A percentile compares a stretch with the other conserved stretches of the same genome.
phyloP scores from a whole-genome alignment of 2,888 invertebrate genomes.

The Orthosia incerta region DNA sequence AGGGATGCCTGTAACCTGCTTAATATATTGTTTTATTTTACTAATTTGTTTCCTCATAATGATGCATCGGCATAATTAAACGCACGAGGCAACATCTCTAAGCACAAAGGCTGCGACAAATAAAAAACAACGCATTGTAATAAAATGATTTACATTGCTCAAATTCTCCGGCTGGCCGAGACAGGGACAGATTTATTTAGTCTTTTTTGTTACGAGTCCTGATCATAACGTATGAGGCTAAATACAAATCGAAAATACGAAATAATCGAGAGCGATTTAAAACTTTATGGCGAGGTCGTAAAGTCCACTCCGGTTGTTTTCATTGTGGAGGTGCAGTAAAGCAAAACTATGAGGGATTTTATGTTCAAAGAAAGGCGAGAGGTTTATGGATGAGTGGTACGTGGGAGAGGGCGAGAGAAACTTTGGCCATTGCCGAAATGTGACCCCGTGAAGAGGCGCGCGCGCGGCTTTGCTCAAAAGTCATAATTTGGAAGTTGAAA shows the following conservation, averaged over 20 bases:
- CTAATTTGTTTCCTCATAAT: slow-evolving; percentile 63
- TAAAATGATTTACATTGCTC: slow-evolving; percentile 90
- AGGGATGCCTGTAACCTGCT: slow-evolving; percentile 22
- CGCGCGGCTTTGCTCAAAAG: slow-evolving; percentile 83
- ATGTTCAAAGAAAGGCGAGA: slow-evolving; percentile 82
- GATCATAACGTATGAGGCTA: slow-evolving; percentile 89
- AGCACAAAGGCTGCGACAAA: slow-evolving; percentile 83
- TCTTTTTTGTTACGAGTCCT: slow-evolving; percentile 83
- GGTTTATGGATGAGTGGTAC: slow-evolving; percentile 75
- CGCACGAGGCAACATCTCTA: slow-evolving; percentile 78
- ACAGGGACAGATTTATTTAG: slow-evolving; percentile 88
- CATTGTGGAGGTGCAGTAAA: slow-evolving; percentile 72
- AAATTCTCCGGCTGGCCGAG: slow-evolving; percentile 86
- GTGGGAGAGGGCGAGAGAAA: slow-evolving; percentile 80
- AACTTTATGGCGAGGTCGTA: slow-evolving; percentile 78
- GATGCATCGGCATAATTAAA: slow-evolving; percentile 70
- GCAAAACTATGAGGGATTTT: slow-evolving; percentile 80
- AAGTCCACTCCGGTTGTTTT: slow-evolving; percentile 76
- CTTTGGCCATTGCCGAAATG: slow-evolving; percentile 85
- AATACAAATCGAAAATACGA: slow-evolving; percentile 81
- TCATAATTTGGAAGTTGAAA: slow-evolving; percentile 90
- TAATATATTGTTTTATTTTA: slow-evolving; percentile 55
- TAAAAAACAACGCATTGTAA: slow-evolving; percentile 87
- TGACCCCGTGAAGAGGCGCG: slow-evolving; percentile 84
- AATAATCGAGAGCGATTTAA: slow-evolving; percentile 69